Evolutionary conservation across 2,888 invertebrate genomes (phyloP), one percentile per base, ranked within the genome.

Genomic region (Polyommatus iphigenia): DNA sequence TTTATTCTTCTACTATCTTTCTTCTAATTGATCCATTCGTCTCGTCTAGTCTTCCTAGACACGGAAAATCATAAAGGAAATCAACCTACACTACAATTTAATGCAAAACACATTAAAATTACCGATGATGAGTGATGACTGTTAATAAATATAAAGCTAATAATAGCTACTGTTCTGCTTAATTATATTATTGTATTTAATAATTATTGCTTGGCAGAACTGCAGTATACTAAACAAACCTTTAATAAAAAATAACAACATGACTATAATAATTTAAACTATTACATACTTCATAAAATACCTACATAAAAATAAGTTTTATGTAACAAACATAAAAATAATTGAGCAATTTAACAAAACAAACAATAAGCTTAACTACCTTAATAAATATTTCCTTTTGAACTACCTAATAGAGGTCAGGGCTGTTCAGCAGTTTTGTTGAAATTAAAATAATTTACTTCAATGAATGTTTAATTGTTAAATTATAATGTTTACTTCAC

Each of bases 331-430:
- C 73, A 50, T 73, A 73, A 50, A 73, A 73, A 2, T 73, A 73
- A 73, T 73, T 73, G 50, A 54, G 24, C 32, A 54, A 54, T 54
- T 24, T 76, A 62, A 50, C 71, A 77, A 77, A 62, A 50, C 54
- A 18, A 79, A 76, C 71, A 77, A 18, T 67, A 18, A 73, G 62
- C 57, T 78, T 76, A 81, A 79, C 77, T 79, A 77, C 50, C 77
- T 80, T 76, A 80, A 80, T 77, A 77, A 79, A 78, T 24, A 78
- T 76, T 76, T 81, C 81, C 80, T 79, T 54, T 76, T 78, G 15
- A 54, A 77, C 41, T 57, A 76, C 59, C 32, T 71, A 57, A 78
- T 76, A 20, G 67, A 59, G 75, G 59, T 76, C 78, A 79, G 75
- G 57, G 75, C 54, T 75, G 71, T 41, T 32, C n/a, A 46, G 20